Evolutionary conservation across 2,888 invertebrate species (phyloP), one percentile per base, ranked within the genome.

Genomic region (Orthosia gothica): DNA sequence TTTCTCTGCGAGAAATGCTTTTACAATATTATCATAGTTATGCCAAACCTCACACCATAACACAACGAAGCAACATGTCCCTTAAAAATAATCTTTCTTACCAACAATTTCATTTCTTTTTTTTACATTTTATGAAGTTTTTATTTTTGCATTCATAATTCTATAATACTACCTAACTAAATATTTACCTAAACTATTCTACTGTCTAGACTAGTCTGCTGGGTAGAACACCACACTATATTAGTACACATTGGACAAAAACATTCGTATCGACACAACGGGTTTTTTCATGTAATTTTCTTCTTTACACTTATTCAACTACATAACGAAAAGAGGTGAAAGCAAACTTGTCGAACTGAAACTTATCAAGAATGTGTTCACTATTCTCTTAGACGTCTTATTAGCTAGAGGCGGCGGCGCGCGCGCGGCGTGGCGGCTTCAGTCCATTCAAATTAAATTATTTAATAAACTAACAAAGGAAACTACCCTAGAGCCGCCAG

Each of bases 31-130:
- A 96, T 92, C 93, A 96, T 96, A 96, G 96, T 96, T 96, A 96
- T 96, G 96, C 96, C 96, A 95, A 96, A 97, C 94, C 93, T 90
- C 94, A 94, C 94, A 92, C 91, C 94, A 93, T 95, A 96, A 96
- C 95, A 95, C 94, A 96, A 96, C 95, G 95, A 96, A 96, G 97
- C 96, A 95, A 96, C 96, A 96, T 96, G 95, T 96, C 93, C 96
- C 96, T 96, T 97, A 97, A 97, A 97, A 97, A 97, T 97, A 97
- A 95, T 97, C 97, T 97, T 96, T 97, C 97, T 97, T 97, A 97
- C 95, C 96, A 96, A 97, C 97, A 97, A 97, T 97, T 97, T 97
- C 96, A 96, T 97, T 94, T 93, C 94, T 96, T 96, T 95, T 96
- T 96, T 96, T 96, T 96, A 95, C 94, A 95, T 96, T 96, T 96